A percentile compares a stretch with the other conserved stretches of the same genome.
These are phyloP conservation scores for Allygus modestus DNA, from an alignment of 2,888 invertebrate species.

Conservation along the genomic window DNA sequence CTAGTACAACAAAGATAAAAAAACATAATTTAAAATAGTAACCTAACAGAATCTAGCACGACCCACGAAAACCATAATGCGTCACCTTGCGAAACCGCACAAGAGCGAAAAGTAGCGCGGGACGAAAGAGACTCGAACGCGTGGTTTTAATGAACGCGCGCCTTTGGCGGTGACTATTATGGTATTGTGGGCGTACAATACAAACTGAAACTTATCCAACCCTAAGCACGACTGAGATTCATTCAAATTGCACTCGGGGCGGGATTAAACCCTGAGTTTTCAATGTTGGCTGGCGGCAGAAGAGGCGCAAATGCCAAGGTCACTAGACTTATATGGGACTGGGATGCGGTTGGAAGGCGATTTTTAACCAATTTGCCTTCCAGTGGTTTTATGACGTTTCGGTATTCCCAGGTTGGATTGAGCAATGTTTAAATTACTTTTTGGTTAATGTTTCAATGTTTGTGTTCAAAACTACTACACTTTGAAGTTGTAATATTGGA, in stretches of 20 bases:
- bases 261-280: background rate
- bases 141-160: background rate
- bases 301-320: constrained; percentile 7
- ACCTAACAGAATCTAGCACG: too few species aligned
- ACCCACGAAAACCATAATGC: too few species aligned
- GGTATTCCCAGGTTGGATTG: background rate
- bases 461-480: too few species aligned
- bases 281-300: background rate
- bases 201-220: background rate
- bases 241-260: background rate
- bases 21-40: too few species aligned
- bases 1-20: too few species aligned
- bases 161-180: background rate
- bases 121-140: constrained; percentile 13
- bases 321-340: constrained; percentile 4
- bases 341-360: background rate
- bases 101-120: background rate
- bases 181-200: background rate
- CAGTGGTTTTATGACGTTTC: background rate
- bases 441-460: too few species aligned
- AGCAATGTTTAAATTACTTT: background rate
- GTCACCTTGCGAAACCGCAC: too few species aligned
- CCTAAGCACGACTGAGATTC: background rate
- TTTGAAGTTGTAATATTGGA: too few species aligned
- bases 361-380: constrained; percentile 14